phyloP scores from a whole-genome alignment of 2,888 invertebrate species.

The Clepsis dumicolana region DNA sequence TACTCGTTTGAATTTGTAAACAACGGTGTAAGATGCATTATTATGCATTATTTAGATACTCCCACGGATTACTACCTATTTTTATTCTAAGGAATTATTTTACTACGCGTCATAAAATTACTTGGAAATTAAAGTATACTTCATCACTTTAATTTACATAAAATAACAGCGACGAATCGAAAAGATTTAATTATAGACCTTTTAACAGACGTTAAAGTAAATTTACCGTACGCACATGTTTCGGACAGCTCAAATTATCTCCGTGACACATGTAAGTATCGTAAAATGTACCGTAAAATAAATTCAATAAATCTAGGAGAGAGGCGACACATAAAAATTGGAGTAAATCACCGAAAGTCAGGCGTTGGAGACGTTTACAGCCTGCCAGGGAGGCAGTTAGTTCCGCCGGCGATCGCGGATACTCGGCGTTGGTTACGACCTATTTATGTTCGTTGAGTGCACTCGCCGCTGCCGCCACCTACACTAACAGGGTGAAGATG shows the following conservation, averaged over 20 bases:
- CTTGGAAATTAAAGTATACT: background rate
- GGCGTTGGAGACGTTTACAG: constrained; percentile 83
- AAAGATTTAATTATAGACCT: background rate
- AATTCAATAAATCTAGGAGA: constrained; percentile 69
- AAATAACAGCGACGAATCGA: background rate
- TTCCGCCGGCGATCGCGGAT: constrained; percentile 64
- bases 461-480: constrained; percentile 36
- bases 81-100: too few species aligned
- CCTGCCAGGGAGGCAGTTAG: constrained; percentile 79
- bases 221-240: constrained; percentile 53
- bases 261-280: constrained; percentile 75
- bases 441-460: constrained; percentile 58
- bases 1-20: background rate
- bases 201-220: constrained; percentile 31
- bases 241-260: constrained; percentile 64
- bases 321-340: constrained; percentile 83
- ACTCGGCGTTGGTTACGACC: constrained; percentile 72
- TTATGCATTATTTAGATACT: too few species aligned
- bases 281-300: constrained; percentile 81
- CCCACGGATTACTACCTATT: too few species aligned
- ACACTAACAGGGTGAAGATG: constrained; percentile 37
- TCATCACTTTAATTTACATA: background rate
- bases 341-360: constrained; percentile 84
- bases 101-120: background rate
- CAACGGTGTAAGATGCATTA: too few species aligned